Evolutionary conservation across 2,113 vertebrate species (phyloP).

Genomic region (Lagenorhynchus albirostris): DNA sequence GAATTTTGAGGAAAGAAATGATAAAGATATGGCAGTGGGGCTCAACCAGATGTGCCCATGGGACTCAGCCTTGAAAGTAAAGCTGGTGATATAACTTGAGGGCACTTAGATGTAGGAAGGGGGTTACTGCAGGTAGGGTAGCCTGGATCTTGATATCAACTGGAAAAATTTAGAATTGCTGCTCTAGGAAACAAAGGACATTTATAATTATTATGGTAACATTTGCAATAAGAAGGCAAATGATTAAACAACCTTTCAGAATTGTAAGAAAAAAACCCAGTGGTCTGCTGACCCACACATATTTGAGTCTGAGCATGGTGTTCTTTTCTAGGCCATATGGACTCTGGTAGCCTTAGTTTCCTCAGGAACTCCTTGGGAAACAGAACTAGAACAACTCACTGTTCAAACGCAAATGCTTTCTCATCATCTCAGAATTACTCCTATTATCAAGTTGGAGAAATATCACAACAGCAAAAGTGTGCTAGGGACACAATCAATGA

Average conservation of each 20-base stretch:
- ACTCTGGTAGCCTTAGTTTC: constrained; percentile 45
- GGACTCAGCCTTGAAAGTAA: background rate
- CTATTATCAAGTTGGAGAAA: constrained; percentile 63
- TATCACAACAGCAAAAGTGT: constrained; percentile 52
- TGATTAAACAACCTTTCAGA: constrained; percentile 61
- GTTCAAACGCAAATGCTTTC: constrained; percentile 69
- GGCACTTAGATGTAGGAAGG: background rate
- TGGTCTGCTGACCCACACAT: constrained; percentile 52
- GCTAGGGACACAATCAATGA: constrained; percentile 58
- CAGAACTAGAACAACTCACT: constrained; percentile 60
- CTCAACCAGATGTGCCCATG: background rate
- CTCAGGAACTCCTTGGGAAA: constrained; percentile 68
- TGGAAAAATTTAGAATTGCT: constrained; percentile 41
- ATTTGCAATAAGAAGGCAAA: constrained; percentile 63
- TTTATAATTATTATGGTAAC: constrained; percentile 56
- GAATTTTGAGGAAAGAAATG: background rate
- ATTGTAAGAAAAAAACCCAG: background rate
- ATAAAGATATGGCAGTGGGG: background rate
- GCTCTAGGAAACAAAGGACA: constrained; percentile 5
- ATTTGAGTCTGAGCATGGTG: constrained; percentile 42
- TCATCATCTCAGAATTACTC: constrained; percentile 68
- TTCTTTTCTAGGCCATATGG: constrained; percentile 66
- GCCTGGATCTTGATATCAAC: background rate
- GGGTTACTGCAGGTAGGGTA: background rate
- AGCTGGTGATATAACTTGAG: background rate